Conservation (phyloP, 2,113 vertebrate species). For the Tragelaphus strepsiceros region DNA sequence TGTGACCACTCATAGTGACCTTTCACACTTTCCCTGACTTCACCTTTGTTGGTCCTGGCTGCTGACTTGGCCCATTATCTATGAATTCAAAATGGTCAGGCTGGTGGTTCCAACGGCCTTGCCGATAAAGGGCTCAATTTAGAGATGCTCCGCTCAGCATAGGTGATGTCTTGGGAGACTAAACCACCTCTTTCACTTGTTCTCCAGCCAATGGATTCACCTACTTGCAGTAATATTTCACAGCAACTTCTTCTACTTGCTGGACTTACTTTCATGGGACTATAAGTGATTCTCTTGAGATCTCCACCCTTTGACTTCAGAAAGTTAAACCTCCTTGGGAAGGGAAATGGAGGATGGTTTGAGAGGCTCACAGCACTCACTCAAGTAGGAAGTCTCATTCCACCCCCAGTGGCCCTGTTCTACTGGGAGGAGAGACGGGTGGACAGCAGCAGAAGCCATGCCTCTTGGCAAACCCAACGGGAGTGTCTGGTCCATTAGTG, state of each 20-base stretch:
- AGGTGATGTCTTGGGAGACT: not conserved
- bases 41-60: not conserved
- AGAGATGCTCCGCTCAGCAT: not conserved
- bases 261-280: not conserved
- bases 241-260: not conserved
- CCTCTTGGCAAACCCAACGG: not conserved
- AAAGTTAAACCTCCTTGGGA: not conserved
- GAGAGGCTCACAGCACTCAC: not conserved
- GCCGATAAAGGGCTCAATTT: not conserved
- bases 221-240: not conserved
- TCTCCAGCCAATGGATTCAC: not conserved
- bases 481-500: not conserved
- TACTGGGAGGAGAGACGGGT: not conserved
- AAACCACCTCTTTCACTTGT: not conserved
- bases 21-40: not conserved
- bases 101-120: not conserved
- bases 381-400: not conserved
- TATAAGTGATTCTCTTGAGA: not conserved
- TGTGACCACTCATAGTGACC: not conserved
- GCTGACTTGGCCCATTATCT: not conserved
- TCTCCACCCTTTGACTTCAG: not conserved
- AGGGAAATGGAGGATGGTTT: not conserved
- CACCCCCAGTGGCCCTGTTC: not conserved
- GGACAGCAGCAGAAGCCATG: not conserved
- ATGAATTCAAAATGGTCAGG: not conserved